Conservation (phyloP, 2,888 invertebrate genomes). For the Unio pictorum region DNA sequence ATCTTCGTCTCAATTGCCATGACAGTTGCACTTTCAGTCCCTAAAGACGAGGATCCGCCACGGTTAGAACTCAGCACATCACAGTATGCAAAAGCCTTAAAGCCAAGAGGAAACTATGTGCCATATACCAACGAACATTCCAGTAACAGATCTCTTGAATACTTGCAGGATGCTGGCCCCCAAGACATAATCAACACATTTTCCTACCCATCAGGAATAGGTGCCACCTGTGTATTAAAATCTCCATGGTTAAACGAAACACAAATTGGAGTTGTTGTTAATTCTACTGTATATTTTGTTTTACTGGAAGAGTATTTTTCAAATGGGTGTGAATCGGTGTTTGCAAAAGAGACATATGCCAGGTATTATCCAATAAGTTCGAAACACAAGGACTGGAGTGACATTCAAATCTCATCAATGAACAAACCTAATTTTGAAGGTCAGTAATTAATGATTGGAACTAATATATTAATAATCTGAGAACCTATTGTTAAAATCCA, state of each 20-base stretch:
- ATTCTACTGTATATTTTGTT: too few species aligned
- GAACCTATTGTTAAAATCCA: too few species aligned
- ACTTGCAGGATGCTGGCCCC: constrained; percentile 41
- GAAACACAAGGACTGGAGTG: too few species aligned
- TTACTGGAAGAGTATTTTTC: too few species aligned
- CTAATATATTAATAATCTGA: too few species aligned
- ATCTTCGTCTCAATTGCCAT: constrained; percentile 70
- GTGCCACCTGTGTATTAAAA: constrained; percentile 70
- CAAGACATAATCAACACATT: constrained; percentile 65
- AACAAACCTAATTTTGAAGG: too few species aligned
- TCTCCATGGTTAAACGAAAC: constrained; percentile 32
- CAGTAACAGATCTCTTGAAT: constrained; percentile 6
- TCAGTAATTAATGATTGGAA: too few species aligned
- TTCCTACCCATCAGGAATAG: constrained; percentile 70
- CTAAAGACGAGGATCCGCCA: constrained; percentile 61
- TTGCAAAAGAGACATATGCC: too few species aligned
- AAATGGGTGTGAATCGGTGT: too few species aligned
- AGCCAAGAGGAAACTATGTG: constrained; percentile 69
- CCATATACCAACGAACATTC: constrained; percentile 62
- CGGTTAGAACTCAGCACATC: constrained; percentile 66
- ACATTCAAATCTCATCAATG: too few species aligned
- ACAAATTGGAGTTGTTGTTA: too few species aligned
- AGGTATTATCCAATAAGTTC: too few species aligned
- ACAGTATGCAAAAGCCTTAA: constrained; percentile 72
- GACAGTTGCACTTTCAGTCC: constrained; percentile 69